Evolutionary conservation across 2,113 vertebrate species (phyloP), one percentile per base, ranked within the genome.

Genomic region (Brachionichthys hirsutus): DNA sequence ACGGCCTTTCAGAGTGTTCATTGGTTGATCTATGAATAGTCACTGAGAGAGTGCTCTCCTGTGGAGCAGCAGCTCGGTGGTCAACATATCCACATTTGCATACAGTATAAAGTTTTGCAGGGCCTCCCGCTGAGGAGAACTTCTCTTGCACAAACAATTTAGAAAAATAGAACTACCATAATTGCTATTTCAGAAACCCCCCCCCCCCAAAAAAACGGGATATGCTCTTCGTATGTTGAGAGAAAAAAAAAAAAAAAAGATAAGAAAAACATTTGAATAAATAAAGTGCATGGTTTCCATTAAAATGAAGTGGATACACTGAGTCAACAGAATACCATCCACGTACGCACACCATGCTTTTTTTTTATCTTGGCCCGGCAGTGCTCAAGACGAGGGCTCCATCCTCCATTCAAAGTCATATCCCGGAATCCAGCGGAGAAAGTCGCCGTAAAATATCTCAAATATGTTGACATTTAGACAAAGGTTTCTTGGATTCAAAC

Each of bases 121-220:
- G 55, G 35, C 72, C 82, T 87, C 76, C 76, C 61, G 7, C 47
- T 57, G 9, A 75, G 48, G 73, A 86, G 58, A 82, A 36, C 70
- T 53, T 35, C 17, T 79, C 76, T 59, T 67, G 49, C 71, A 78
- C 64, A 62, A 74, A 77, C 67, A 61, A 51, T 83, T 86, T 87
- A 89, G 67, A 88, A 90, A 89, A 90, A 90, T 90, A 89, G 56
- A 87, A 82, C 80, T 84, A n/a, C n/a, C n/a, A n/a, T n/a, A 84
- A 82, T 75, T 62, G 67, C 74, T 84, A 79, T 85, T 73, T 69
- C 80, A 82, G 69, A 83, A 85, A 83, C 85, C 80, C 76, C 80
- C 72, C n/a, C n/a, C n/a, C n/a, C n/a, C n/a, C n/a, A n/a, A 61
- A 83, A 84, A 82, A 65, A 61, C 74, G 74, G 78, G 67, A 69